Conservation (phyloP, 1,140 invertebrate genomes). For the Drosophila dunni region DNA sequence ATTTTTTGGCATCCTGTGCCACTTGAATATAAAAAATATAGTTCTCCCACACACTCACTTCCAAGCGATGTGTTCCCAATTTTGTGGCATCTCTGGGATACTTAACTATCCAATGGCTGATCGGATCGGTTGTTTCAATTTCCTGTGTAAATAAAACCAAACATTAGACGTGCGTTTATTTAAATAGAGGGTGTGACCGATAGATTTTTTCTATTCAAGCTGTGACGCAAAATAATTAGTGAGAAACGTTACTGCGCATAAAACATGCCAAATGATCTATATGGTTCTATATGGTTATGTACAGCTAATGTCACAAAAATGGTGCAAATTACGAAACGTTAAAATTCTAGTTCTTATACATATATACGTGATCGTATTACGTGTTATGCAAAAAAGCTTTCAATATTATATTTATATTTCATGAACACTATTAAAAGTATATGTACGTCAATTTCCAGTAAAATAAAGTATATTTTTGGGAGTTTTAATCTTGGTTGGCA, state of each 20-base stretch:
- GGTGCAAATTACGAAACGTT: too few species aligned
- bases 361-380: too few species aligned
- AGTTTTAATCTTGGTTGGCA: too few species aligned
- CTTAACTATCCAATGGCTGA: conserved; percentile 86
- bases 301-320: too few species aligned
- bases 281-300: too few species aligned
- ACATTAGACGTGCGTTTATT: neutral
- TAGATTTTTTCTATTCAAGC: neutral
- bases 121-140: conserved; percentile 47
- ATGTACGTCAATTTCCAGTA: too few species aligned
- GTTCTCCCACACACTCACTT: conserved; percentile 86
- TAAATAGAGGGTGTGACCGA: conserved; percentile 1
- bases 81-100: conserved; percentile 85
- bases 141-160: conserved; percentile 39
- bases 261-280: neutral
- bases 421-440: too few species aligned
- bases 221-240: conserved; percentile 30
- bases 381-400: too few species aligned
- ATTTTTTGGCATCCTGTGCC: conserved; percentile 63
- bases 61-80: conserved; percentile 87
- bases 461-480: too few species aligned
- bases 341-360: too few species aligned
- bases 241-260: neutral
- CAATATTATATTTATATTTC: too few species aligned
- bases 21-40: conserved; percentile 57